These are phyloP conservation scores for Keiferia lycopersicella DNA, from an alignment of 2,888 invertebrate genomes.

Conservation along the genomic window DNA sequence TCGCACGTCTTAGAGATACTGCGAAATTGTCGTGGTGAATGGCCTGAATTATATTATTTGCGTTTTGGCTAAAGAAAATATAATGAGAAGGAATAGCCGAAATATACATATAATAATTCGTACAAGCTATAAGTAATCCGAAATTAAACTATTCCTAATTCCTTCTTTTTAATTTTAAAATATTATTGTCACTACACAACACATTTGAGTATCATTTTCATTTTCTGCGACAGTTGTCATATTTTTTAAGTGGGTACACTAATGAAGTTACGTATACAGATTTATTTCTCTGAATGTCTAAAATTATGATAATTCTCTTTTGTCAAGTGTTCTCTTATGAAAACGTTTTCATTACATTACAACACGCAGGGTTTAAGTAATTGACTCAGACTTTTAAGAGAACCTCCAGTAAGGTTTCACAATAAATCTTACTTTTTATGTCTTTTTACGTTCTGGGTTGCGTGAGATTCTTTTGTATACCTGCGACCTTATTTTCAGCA, in stretches of 20 bases:
- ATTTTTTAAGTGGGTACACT: too few species aligned
- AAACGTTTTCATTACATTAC: constrained; percentile 23
- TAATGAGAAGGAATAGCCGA: too few species aligned
- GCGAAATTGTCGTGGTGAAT: constrained; percentile 22
- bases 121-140: too few species aligned
- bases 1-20: constrained; percentile 20
- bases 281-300: not conserved
- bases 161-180: not conserved
- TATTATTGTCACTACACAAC: too few species aligned
- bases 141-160: not conserved
- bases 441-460: not conserved
- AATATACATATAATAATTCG: too few species aligned
- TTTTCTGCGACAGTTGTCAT: too few species aligned
- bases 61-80: too few species aligned
- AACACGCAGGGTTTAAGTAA: constrained; percentile 22
- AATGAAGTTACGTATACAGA: too few species aligned
- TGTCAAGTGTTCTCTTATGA: constrained; percentile 11
- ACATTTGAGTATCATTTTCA: too few species aligned
- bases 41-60: constrained; percentile 5
- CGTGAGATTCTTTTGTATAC: constrained; percentile 12
- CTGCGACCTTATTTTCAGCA: constrained; percentile 13
- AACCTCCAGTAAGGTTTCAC: constrained; percentile 18
- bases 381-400: constrained; percentile 23
- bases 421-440: constrained; percentile 21
- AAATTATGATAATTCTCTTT: constrained; percentile 14